phyloP scores from a whole-genome alignment of 2,888 invertebrate species.

The Cheilosia grossa region DNA sequence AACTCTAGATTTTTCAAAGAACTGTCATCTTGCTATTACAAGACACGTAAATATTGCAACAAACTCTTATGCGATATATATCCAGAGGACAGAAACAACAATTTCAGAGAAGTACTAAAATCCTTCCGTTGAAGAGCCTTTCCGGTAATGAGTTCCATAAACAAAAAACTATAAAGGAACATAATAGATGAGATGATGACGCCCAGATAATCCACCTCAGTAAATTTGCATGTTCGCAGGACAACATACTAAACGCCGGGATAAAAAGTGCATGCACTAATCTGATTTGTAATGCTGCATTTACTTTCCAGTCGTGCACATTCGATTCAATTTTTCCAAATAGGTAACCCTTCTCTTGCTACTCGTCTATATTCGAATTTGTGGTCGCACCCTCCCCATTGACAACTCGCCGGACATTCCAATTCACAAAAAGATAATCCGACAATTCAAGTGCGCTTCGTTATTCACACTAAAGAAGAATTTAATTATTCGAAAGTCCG shows the following conservation, averaged over 20 bases:
- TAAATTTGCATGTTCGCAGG: background rate
- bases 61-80: too few relatives aligned
- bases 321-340: slow-evolving; percentile 8
- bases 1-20: too few relatives aligned
- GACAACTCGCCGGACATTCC: slow-evolving; percentile 47
- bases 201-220: too few relatives aligned
- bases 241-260: background rate
- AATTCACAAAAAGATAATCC: slow-evolving; percentile 48
- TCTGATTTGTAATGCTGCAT: background rate
- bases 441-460: slow-evolving; percentile 34
- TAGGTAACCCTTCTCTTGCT: background rate
- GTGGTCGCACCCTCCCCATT: slow-evolving; percentile 9
- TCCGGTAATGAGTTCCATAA: too few relatives aligned
- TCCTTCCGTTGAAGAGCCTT: too few relatives aligned
- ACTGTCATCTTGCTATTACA: too few relatives aligned
- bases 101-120: too few relatives aligned
- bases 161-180: too few relatives aligned
- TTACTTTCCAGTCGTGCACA: slow-evolving; percentile 5
- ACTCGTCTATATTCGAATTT: background rate
- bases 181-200: too few relatives aligned
- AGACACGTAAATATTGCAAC: too few relatives aligned
- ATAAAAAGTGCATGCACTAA: background rate
- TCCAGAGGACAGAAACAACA: too few relatives aligned
- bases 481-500: slow-evolving; percentile 59
- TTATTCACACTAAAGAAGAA: slow-evolving; percentile 33